Evolutionary conservation across 1,140 invertebrate species (phyloP), one percentile per base, ranked within the genome.

Genomic region (Drosophila orosa): DNA sequence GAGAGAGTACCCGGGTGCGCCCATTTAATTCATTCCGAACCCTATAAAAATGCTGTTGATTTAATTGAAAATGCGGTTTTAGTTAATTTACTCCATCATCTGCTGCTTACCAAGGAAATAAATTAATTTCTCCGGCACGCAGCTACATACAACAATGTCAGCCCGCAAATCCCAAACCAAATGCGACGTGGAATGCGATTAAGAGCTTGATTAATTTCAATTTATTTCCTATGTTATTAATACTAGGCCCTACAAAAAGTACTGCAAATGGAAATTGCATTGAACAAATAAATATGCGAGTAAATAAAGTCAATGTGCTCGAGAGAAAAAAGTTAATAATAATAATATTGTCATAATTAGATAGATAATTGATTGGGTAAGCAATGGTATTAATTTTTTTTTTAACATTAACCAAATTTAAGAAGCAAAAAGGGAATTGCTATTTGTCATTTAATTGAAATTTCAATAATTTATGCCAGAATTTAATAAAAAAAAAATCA

Each of bases 21-120:
- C 24, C 61, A 29, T 39, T 54, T 6, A 55, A 58, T 54, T 48
- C 29, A 39, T 33, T 60, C 10, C 17, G 33, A 63, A 39, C 48
- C 37, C 47, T 19, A 63, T 50, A 74, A 74, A 62, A 74, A 22
- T 37, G 33, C 40, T 71, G 84, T 89, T 80, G 74, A 89, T 80
- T 84, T 84, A 89, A 89, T 89, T 89, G 77, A 59, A 89, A 84
- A 69, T 89, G 85, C 52, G 85, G 84, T 84, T 65, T 40, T 65
- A 67, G 62, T 68, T 59, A 77, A 89, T 89, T 89, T 74, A 74
- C 80, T 67, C 75, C 69, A 77, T 84, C 84, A 59, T 74, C 72
- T 59, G 61, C 78, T 52, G 62, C 66, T 79, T 82, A 89, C 82
- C 78, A 74, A 80, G 63, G 42, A 84, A 89, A 90, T 84, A 84